phyloP scores from a whole-genome alignment of 2,888 invertebrate species.

The Hecatera dysodea region DNA sequence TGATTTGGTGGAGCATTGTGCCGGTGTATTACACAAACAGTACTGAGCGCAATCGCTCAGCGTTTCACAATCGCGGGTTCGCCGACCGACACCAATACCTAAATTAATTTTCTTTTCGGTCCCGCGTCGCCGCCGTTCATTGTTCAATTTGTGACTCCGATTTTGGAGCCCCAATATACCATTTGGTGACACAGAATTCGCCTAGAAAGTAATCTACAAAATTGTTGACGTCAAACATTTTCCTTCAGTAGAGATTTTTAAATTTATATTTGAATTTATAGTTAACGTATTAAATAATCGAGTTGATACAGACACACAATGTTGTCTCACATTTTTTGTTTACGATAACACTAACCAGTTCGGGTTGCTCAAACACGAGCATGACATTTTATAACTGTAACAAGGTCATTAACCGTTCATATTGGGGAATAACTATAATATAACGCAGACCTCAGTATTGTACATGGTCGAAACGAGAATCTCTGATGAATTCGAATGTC shows the following conservation, averaged over 20 bases:
- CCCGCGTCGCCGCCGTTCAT: constrained; percentile 83
- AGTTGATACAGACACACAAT: constrained; percentile 45
- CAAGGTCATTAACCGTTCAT: constrained; percentile 86
- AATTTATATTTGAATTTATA: constrained; percentile 18
- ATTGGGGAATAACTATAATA: constrained; percentile 80
- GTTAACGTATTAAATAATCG: constrained; percentile 50
- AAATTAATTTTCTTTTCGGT: constrained; percentile 90
- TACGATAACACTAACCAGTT: constrained; percentile 78
- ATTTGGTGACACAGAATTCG: constrained; percentile 79
- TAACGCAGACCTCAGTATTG: constrained; percentile 71
- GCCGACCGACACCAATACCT: constrained; percentile 90
- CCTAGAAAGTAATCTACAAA: constrained; percentile 74
- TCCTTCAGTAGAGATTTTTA: constrained; percentile 10
- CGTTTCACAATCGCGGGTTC: constrained; percentile 89
- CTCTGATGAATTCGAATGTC: constrained; percentile 80
- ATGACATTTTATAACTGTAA: constrained; percentile 89
- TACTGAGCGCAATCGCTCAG: constrained; percentile 87
- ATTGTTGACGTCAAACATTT: constrained; percentile 61
- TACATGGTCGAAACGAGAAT: constrained; percentile 77
- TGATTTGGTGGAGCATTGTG: constrained; percentile 86
- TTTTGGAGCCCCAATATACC: constrained; percentile 79
- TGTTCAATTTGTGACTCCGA: constrained; percentile 86
- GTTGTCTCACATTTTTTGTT: constrained; percentile 66
- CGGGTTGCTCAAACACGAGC: constrained; percentile 82
- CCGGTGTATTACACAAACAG: constrained; percentile 88